phyloP scores from a whole-genome alignment of 2,888 invertebrate species.

The Zonitis immaculata region DNA sequence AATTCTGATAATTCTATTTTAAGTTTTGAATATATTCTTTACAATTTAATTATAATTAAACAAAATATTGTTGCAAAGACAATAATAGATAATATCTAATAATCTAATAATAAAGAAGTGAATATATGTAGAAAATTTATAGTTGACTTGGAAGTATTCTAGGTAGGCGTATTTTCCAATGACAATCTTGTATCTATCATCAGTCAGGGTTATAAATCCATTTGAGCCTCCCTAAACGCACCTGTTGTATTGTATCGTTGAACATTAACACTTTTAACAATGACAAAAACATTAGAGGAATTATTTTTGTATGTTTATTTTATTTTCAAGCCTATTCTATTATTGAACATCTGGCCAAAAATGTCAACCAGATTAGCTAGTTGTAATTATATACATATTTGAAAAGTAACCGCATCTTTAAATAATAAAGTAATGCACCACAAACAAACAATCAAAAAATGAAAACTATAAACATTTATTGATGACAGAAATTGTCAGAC shows the following conservation, averaged over 20 bases:
- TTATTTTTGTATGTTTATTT: constrained; percentile 17
- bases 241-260: constrained; percentile 25
- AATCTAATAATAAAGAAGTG: background rate
- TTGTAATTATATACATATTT: constrained; percentile 7
- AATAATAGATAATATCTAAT: background rate
- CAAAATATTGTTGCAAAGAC: too few relatives aligned
- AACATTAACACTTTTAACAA: constrained; percentile 26
- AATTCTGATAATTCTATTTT: background rate
- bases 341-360: constrained; percentile 21
- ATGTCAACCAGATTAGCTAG: constrained; percentile 19
- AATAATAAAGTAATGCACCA: too few relatives aligned
- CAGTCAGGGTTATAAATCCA: constrained; percentile 23
- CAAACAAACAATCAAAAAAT: too few relatives aligned
- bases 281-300: constrained; percentile 20
- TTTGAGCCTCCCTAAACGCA: constrained; percentile 20
- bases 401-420: too few relatives aligned
- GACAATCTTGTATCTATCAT: constrained; percentile 25
- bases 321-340: constrained; percentile 1
- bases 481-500: background rate
- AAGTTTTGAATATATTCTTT: background rate
- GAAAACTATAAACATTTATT: too few relatives aligned
- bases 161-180: constrained; percentile 20
- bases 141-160: background rate
- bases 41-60: too few relatives aligned
- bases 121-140: background rate